These are phyloP conservation scores for Brachymystax lenok DNA, from an alignment of 2,797 vertebrate species.

Conservation along the genomic window DNA sequence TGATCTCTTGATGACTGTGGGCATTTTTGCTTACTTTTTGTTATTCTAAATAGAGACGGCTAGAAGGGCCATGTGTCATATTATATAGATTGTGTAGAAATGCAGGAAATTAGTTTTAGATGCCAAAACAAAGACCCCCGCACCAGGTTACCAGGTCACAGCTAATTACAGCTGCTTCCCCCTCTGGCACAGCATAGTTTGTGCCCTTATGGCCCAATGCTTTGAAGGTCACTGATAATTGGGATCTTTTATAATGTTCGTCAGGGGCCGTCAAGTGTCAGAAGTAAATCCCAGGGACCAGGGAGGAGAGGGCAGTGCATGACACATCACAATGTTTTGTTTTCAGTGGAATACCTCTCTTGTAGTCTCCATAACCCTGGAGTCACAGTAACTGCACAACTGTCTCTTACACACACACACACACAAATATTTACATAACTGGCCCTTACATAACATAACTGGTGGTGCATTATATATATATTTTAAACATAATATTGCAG, in stretches of 20 bases:
- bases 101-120: background rate
- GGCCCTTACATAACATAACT: too few relatives aligned
- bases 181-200: constrained; percentile 8
- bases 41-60: too few relatives aligned
- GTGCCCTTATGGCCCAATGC: constrained; percentile 1
- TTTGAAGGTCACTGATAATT: constrained; percentile 20
- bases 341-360: background rate
- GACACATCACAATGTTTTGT: background rate
- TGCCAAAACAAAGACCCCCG: background rate
- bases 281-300: background rate
- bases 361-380: background rate
- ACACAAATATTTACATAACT: background rate
- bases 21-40: too few relatives aligned
- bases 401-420: background rate
- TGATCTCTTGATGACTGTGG: too few relatives aligned
- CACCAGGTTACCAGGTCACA: constrained; percentile 11
- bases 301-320: background rate
- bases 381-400: background rate
- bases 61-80: too few relatives aligned
- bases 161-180: constrained; percentile 23
- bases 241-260: constrained; percentile 6
- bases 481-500: too few relatives aligned
- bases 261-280: constrained; percentile 1
- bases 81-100: too few relatives aligned
- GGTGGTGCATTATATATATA: too few relatives aligned